Evolutionary conservation across 2,888 invertebrate species (phyloP).

Genomic region (Drosophila ustulata): DNA sequence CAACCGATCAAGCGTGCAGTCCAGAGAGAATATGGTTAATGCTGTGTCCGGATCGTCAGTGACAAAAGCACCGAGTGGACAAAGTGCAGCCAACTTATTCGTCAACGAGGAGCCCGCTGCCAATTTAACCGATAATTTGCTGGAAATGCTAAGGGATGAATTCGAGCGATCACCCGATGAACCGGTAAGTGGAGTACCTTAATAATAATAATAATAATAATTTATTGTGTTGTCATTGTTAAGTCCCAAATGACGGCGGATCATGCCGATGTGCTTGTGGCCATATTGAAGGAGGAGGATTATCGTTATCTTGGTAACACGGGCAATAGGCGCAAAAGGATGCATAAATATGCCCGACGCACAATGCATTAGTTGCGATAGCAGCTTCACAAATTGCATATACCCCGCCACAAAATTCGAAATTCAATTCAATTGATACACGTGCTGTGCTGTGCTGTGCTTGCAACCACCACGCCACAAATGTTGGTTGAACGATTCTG

Average conservation of each 20-base stretch:
- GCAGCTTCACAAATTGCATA: background rate
- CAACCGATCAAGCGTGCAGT: background rate
- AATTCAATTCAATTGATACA: background rate
- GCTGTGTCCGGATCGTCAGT: background rate
- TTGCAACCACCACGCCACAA: conserved; percentile 20
- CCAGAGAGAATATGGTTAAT: background rate
- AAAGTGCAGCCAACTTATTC: background rate
- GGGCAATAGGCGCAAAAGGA: background rate
- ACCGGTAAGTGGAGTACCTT: background rate
- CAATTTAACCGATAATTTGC: background rate
- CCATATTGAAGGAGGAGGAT: background rate
- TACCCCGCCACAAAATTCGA: conserved; percentile 20
- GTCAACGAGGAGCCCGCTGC: background rate
- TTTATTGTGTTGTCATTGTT: background rate
- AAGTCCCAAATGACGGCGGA: background rate
- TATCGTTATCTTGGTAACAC: background rate
- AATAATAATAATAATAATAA: background rate
- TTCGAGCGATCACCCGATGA: background rate
- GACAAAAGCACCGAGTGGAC: background rate
- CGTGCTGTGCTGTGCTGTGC: conserved; percentile 6
- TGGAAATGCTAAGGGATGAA: background rate
- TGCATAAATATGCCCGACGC: too few species aligned
- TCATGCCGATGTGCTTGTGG: background rate
- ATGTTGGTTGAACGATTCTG: conserved; percentile 50
- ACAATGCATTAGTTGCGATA: background rate